A percentile compares a stretch with the other conserved stretches of the same genome.
Evolutionary conservation across 1,140 invertebrate genomes (phyloP).

Genomic region (Eriosoma lanigerum): DNA sequence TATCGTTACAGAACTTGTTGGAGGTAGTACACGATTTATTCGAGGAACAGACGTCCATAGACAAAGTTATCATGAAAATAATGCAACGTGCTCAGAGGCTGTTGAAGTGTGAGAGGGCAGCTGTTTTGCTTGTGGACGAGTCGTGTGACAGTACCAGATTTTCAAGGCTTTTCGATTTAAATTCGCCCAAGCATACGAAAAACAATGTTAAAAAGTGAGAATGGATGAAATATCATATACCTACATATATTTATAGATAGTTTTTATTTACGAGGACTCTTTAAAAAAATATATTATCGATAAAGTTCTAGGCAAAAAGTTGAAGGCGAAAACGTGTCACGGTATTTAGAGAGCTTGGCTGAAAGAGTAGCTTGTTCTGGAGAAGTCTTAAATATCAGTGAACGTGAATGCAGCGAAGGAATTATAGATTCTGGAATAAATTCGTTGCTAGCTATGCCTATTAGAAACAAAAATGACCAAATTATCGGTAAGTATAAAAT

Average conservation of each 20-base stretch:
- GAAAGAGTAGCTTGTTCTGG: constrained; percentile 60
- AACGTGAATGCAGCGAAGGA: constrained; percentile 54
- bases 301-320: constrained; percentile 51
- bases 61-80: constrained; percentile 61
- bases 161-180: constrained; percentile 59
- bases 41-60: constrained; percentile 62
- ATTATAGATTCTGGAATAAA: constrained; percentile 53
- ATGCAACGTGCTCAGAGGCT: constrained; percentile 61
- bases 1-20: constrained; percentile 58
- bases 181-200: constrained; percentile 53
- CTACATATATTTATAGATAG: too few species aligned
- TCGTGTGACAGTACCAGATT: constrained; percentile 55
- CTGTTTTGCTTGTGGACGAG: constrained; percentile 61
- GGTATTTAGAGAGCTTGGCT: constrained; percentile 59
- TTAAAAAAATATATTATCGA: background rate
- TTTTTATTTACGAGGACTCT: too few species aligned
- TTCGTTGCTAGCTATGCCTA: constrained; percentile 60
- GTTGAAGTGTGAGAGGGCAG: constrained; percentile 61
- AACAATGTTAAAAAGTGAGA: constrained; percentile 37
- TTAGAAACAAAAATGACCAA: constrained; percentile 60
- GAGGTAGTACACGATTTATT: constrained; percentile 63
- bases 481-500: constrained; percentile 59
- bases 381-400: constrained; percentile 60
- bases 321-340: constrained; percentile 54
- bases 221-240: too few species aligned